phyloP scores from a whole-genome alignment of 2,888 invertebrate genomes.

The Smittia aterrima region DNA sequence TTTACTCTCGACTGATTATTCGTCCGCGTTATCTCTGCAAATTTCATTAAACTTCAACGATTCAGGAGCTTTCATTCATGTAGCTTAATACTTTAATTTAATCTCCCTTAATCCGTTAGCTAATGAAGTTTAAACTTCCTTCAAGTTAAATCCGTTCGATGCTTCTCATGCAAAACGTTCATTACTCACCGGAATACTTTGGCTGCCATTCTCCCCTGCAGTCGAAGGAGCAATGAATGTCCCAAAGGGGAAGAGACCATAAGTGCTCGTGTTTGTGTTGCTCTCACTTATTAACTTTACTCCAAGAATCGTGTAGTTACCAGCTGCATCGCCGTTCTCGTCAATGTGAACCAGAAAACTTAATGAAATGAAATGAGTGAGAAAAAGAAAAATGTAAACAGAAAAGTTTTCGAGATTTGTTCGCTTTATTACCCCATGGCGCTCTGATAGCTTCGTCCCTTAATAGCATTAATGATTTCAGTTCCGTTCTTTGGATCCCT shows the following conservation, averaged over 20 bases:
- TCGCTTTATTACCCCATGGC: slow-evolving; percentile 72
- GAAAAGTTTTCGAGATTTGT: neutral
- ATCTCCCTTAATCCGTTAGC: too few relatives aligned
- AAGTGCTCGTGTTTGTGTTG: slow-evolving; percentile 50
- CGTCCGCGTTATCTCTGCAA: too few relatives aligned
- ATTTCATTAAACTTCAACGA: too few relatives aligned
- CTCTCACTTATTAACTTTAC: slow-evolving; percentile 50
- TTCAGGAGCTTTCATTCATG: too few relatives aligned
- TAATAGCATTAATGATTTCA: slow-evolving; percentile 73
- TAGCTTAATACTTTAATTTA: too few relatives aligned
- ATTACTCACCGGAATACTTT: slow-evolving; percentile 73
- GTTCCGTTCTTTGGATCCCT: slow-evolving; percentile 75
- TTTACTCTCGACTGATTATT: too few relatives aligned
- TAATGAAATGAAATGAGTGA: slow-evolving; percentile 43
- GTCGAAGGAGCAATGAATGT: slow-evolving; percentile 58
- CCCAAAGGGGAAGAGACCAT: slow-evolving; percentile 78
- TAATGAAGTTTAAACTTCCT: too few relatives aligned
- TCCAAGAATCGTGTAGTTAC: slow-evolving; percentile 84
- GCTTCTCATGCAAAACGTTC: too few relatives aligned
- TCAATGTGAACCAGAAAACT: slow-evolving; percentile 92
- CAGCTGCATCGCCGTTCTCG: slow-evolving; percentile 87
- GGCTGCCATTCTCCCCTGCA: slow-evolving; percentile 55
- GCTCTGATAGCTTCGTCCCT: slow-evolving; percentile 75
- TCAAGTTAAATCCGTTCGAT: too few relatives aligned
- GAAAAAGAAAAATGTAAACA: slow-evolving; percentile 18